Percentiles rank a stretch among this genome's conserved stretches.
phyloP scores from a whole-genome alignment of 2,113 vertebrate genomes.

The Myotis brandtii region DNA sequence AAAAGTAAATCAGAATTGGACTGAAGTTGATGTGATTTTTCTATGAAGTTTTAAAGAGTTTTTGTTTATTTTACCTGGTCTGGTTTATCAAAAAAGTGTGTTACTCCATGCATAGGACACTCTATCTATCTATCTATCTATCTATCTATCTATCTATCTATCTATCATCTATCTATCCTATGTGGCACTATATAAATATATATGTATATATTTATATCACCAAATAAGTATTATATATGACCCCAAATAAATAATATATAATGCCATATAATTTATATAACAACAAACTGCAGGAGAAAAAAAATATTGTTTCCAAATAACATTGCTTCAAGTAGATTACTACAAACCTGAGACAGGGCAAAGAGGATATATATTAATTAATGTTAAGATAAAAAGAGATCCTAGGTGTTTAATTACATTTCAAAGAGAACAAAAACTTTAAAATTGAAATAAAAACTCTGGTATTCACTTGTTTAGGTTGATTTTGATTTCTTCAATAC shows the following conservation, averaged over 20 bases:
- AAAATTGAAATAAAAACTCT: background rate
- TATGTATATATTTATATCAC: too few relatives aligned
- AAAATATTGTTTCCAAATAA: background rate
- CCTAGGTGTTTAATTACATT: background rate
- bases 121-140: too few relatives aligned
- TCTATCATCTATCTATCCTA: too few relatives aligned
- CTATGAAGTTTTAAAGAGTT: slow-evolving; percentile 8
- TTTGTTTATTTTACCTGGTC: background rate
- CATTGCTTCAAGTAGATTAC: background rate
- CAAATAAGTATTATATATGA: background rate
- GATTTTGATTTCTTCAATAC: background rate
- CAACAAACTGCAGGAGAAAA: background rate
- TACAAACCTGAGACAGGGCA: background rate
- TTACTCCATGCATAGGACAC: background rate
- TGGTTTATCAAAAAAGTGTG: background rate
- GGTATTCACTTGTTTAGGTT: background rate
- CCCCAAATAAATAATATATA: background rate
- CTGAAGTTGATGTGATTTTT: background rate
- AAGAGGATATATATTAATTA: background rate
- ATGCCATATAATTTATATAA: background rate
- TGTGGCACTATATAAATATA: background rate
- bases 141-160: too few relatives aligned
- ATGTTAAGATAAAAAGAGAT: background rate
- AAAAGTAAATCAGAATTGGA: slow-evolving; percentile 25
- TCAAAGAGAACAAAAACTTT: background rate